Base-by-base conservation (phyloP, 2,888 invertebrate genomes). In the Aporophyla nigra region DNA sequence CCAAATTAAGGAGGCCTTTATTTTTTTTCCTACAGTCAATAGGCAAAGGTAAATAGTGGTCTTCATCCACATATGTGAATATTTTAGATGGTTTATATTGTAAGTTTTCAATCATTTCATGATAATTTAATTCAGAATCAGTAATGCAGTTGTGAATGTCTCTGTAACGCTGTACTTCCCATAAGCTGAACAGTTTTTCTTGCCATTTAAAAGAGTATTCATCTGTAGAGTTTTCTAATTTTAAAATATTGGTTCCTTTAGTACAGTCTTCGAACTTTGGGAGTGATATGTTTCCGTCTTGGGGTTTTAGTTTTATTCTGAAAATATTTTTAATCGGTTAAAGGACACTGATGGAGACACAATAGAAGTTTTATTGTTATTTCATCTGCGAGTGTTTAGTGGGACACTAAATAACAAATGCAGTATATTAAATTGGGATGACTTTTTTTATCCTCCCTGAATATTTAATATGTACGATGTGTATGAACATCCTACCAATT, bases 141-240 rank as follows among this genome's bases (percentile, higher is more conserved):
- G 97, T 97, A 0, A 94, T 86, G 86, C 98, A 98, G 89, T 98
- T 98, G 61, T 96, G 96, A 58, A 95, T 92, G 56, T 98, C 97
- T 2, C 92, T 92, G 88, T 97, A 98, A 74, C 97, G 96, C 70
- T 97, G 96, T 16, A 97, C 90, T 91, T 98, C 98, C 87, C 94
- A 94, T 14, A 94, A 93, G 83, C 97, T 97, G 76, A 98, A 97
- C 1, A 97, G 92, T 94, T 98, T 98, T 89, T 98, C 97, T 91
- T 98, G 98, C 98, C 98, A 98, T 84, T 93, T 92, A 82, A 98
- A 97, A 61, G 84, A 90, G 76, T 95, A 92, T 84, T 95, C 95
- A 74, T 94, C 92, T 2, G 88, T 80, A 33, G 86, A 90, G 2
- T 88, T 87, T 77, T 92, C 90, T 49, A 92, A 80, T 61, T 91